Conservation (phyloP, 92 coral and sea anemone species). For the Epizoanthus illoricatus region DNA sequence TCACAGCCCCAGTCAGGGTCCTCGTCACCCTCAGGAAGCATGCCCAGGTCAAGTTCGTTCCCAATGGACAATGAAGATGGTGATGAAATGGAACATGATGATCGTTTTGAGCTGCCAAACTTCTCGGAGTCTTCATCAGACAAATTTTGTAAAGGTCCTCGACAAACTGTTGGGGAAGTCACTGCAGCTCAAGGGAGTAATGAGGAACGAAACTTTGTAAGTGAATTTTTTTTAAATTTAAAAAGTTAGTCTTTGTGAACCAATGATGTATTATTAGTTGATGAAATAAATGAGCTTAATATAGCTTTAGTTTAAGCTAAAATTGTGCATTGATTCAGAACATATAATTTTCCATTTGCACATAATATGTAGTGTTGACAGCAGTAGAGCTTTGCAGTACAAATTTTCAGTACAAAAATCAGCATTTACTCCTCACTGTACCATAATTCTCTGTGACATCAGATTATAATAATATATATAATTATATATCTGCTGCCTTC, state of each 20-base stretch:
- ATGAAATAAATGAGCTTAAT: background rate
- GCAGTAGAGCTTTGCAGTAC: too few relatives aligned
- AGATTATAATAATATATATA: background rate
- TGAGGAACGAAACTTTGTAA: slow-evolving; percentile 62
- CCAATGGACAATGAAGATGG: slow-evolving; percentile 59
- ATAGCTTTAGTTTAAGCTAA: background rate
- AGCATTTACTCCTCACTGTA: too few relatives aligned
- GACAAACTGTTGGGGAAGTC: slow-evolving; percentile 76
- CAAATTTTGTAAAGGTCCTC: slow-evolving; percentile 35
- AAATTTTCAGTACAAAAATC: too few relatives aligned
- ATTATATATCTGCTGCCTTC: too few relatives aligned
- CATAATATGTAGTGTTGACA: too few relatives aligned
- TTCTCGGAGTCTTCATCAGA: slow-evolving; percentile 48
- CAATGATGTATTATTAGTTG: background rate
- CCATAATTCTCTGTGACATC: too few relatives aligned
- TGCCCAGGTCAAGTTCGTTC: slow-evolving; percentile 66
- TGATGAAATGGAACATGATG: slow-evolving; percentile 78
- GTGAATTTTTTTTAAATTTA: slow-evolving; percentile 19
- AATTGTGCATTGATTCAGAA: too few relatives aligned
- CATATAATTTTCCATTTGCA: too few relatives aligned
- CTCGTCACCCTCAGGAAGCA: slow-evolving; percentile 64
- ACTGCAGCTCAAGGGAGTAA: slow-evolving; percentile 62
- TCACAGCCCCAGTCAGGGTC: slow-evolving; percentile 64
- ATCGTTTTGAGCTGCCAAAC: slow-evolving; percentile 54
- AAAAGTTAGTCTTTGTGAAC: background rate